Conservation (phyloP, 2,113 vertebrate genomes). For the Dissostichus mawsoni region DNA sequence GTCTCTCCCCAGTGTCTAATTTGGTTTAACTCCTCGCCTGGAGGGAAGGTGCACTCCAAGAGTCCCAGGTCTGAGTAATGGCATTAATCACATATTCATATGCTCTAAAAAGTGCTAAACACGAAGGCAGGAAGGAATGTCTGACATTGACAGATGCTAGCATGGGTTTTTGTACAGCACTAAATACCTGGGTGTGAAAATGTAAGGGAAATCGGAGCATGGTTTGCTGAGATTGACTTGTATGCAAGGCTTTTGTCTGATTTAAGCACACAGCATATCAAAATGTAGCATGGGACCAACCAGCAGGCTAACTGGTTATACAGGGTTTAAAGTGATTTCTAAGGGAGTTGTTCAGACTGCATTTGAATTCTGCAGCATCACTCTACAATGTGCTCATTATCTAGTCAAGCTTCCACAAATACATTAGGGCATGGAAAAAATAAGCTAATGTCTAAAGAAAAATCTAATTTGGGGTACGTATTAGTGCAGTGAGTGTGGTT, state of each 20-base stretch:
- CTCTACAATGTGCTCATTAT: conserved; percentile 1
- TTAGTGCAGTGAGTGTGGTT: conserved; percentile 25
- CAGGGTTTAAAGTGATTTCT: conserved; percentile 8
- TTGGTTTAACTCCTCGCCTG: conserved; percentile 33
- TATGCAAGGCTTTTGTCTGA: conserved; percentile 11
- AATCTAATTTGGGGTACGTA: conserved; percentile 36
- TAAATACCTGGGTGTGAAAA: not conserved
- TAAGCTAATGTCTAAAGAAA: conserved; percentile 16
- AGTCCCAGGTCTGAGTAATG: conserved; percentile 46
- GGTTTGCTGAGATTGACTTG: conserved; percentile 5
- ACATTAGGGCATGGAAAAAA: conserved; percentile 46
- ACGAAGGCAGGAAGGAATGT: conserved; percentile 32
- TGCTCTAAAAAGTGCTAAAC: conserved; percentile 17
- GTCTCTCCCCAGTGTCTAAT: conserved; percentile 57
- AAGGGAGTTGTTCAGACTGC: not conserved
- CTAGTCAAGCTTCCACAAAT: conserved; percentile 18
- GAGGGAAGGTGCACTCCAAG: conserved; percentile 29
- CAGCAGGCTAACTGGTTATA: not conserved
- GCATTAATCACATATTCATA: conserved; percentile 60
- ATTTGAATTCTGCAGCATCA: not conserved
- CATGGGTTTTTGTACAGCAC: conserved; percentile 16
- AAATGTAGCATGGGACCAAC: not conserved
- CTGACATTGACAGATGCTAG: conserved; percentile 36
- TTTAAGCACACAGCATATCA: not conserved
- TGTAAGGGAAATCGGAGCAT: not conserved